Evolutionary conservation across 2,113 vertebrate genomes (phyloP).

Genomic region (Saguinus midas): DNA sequence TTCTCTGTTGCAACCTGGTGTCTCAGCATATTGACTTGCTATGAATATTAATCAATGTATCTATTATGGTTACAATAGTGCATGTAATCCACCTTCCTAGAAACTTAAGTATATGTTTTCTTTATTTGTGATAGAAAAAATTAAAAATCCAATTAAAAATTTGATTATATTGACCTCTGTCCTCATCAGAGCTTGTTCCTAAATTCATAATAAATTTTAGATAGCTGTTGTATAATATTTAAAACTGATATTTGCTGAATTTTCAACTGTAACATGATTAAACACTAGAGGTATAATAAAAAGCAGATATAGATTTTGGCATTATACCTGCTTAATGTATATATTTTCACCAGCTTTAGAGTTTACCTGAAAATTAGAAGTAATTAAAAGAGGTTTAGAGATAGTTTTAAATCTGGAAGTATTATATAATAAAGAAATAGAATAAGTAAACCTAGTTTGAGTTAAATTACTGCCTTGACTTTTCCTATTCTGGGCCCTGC

Average conservation of each 20-base stretch:
- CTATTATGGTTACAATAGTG: background rate
- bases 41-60: too few species aligned
- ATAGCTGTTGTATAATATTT: background rate
- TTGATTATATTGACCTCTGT: background rate
- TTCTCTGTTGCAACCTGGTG: too few species aligned
- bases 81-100: background rate
- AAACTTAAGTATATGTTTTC: background rate
- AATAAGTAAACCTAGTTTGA: background rate
- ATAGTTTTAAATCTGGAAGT: background rate
- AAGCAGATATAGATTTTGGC: background rate
- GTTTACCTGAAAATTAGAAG: background rate
- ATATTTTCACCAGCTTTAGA: background rate
- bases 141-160: background rate
- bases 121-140: background rate
- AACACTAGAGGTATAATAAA: background rate
- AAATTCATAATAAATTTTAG: background rate
- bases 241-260: background rate
- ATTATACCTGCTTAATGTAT: background rate
- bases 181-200: background rate
- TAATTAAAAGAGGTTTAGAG: background rate
- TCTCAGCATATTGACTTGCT: too few species aligned
- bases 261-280: background rate
- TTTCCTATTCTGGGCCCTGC: background rate
- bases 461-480: background rate
- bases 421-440: background rate